Base-by-base conservation (phyloP, 2,113 vertebrate genomes). In the Lophochroa leadbeateri region DNA sequence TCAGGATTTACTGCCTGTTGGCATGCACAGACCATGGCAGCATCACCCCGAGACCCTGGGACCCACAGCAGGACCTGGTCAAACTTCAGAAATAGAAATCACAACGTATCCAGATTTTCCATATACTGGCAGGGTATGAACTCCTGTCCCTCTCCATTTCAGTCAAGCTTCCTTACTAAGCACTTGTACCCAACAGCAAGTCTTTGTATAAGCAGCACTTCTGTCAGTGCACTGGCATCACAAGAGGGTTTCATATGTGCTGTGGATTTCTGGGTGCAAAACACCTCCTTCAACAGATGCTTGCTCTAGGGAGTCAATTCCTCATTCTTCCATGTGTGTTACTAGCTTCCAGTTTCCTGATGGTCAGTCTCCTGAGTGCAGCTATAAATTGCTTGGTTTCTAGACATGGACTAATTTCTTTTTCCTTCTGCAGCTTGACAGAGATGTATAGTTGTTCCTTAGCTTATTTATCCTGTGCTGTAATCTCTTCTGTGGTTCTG, bases 21-120 rank as follows among this genome's bases (percentile, higher is more conserved):
- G 80, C 49, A 57, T 24, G 50, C 43, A 53, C 23, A 33, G 49
- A 82, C 49, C 47, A 35, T 1, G 10, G 76, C 79, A 88, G 47
- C 80, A 92, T 86, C 78, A 75, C 71, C 79, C 74, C 37, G 57
- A 84, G 86, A 81, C 80, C 21, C 71, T 19, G 65, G 39, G 60
- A 90, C 82, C 81, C 63, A 14, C 35, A 35, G 57, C 3, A 69
- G 49, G 53, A 89, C 81, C 58, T 4, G 9, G 39, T 94, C 63
- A 82, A 87, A 92, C 57, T 77, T 69, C 70, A 70, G 94, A 77
- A 94, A 82, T 76, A 65, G 91, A 88, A 94, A 77, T 69, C 83
- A 52, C 53, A 61, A 53, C 25, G 84, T 79, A 94, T 86, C 92
- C 77, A 76, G 57, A 65, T 91, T 76, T 89, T 53, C 74, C 41